These are phyloP conservation scores for Tetranychus truncatus DNA, from an alignment of 2,888 invertebrate species.

Conservation along the genomic window DNA sequence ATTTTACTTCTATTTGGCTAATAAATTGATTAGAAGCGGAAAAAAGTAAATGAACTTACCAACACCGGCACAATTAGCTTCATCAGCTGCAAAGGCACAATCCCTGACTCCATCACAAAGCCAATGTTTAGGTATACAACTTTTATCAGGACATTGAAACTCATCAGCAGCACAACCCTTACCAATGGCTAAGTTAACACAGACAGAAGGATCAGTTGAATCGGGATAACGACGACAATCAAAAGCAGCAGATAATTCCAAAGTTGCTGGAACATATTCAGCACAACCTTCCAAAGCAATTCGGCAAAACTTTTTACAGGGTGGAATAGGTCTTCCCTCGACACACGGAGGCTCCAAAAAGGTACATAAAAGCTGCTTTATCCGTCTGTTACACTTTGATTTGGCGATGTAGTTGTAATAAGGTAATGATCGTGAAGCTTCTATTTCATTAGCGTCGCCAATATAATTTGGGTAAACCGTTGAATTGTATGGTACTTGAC, in stretches of 20 bases:
- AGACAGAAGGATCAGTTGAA: slow-evolving; percentile 37
- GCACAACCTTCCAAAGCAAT: slow-evolving; percentile 46
- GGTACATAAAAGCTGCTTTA: slow-evolving; percentile 45
- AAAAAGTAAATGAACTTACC: slow-evolving; percentile 6
- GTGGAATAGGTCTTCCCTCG: slow-evolving; percentile 40
- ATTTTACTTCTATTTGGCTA: no score
- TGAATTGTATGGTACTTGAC: slow-evolving; percentile 47
- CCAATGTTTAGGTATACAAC: slow-evolving; percentile 26
- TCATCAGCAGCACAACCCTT: slow-evolving; percentile 22
- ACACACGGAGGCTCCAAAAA: slow-evolving; percentile 47
- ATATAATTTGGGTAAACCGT: slow-evolving; percentile 38
- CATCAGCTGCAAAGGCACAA: slow-evolving; percentile 37
- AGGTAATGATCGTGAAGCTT: slow-evolving; percentile 32
- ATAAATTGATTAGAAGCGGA: no score
- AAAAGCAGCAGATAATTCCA: slow-evolving; percentile 40
- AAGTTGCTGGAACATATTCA: slow-evolving; percentile 41
- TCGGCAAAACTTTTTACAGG: slow-evolving; percentile 46
- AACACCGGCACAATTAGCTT: slow-evolving; percentile 35
- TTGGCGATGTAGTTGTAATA: slow-evolving; percentile 43
- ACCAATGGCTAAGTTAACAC: slow-evolving; percentile 39
- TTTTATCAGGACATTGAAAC: slow-evolving; percentile 26
- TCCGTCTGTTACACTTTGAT: slow-evolving; percentile 45
- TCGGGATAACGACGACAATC: slow-evolving; percentile 45
- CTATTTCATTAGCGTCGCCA: slow-evolving; percentile 29
- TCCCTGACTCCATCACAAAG: slow-evolving; percentile 38